These are phyloP conservation scores for Eupsilia transversa DNA, from an alignment of 2,888 invertebrate species.

Conservation along the genomic window DNA sequence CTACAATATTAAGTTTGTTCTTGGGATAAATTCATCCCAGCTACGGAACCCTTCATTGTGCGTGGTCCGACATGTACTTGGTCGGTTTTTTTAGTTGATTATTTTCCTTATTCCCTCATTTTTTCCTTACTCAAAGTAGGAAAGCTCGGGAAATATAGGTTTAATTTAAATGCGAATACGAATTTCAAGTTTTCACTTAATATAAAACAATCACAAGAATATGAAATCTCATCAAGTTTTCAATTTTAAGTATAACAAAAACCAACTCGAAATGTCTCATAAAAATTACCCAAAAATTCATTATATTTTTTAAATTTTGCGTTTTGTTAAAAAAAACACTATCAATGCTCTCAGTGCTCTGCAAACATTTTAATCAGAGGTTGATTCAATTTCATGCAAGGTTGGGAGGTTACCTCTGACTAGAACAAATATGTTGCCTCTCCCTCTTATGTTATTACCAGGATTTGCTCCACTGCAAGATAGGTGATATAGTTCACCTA, in stretches of 20 bases:
- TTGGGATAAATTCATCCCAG: too few relatives aligned
- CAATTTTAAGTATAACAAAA: conserved; percentile 20
- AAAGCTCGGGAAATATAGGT: too few relatives aligned
- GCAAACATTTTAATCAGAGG: conserved; percentile 22
- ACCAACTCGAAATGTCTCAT: neutral
- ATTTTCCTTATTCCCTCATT: too few relatives aligned
- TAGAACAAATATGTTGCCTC: conserved; percentile 18
- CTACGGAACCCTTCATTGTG: too few relatives aligned
- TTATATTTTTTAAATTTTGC: neutral
- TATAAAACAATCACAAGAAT: neutral
- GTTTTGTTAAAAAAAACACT: conserved; percentile 1
- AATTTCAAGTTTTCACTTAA: too few relatives aligned
- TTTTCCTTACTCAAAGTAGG: too few relatives aligned
- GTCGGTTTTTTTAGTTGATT: too few relatives aligned
- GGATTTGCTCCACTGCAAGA: neutral
- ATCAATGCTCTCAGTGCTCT: neutral
- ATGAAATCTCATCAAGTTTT: conserved; percentile 3
- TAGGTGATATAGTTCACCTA: neutral
- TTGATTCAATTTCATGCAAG: conserved; percentile 22
- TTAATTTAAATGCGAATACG: too few relatives aligned
- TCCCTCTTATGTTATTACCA: conserved; percentile 1
- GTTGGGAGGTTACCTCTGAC: neutral
- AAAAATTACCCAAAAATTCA: neutral
- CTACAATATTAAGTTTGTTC: too few relatives aligned
- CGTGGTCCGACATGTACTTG: too few relatives aligned